These are phyloP conservation scores for Carapus acus DNA, from an alignment of 2,797 vertebrate genomes.

Conservation along the genomic window DNA sequence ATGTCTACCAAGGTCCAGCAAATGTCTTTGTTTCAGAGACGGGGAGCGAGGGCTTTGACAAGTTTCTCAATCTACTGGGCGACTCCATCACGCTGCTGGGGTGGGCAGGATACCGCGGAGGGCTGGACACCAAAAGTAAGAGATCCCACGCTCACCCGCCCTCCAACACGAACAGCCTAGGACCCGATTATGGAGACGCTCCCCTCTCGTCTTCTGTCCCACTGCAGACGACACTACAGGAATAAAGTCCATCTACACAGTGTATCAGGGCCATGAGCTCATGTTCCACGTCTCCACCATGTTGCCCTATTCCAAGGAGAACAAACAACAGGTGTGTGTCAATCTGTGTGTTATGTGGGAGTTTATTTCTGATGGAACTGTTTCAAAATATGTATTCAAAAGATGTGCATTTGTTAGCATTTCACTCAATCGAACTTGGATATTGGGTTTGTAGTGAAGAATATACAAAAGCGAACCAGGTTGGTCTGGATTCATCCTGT, in stretches of 20 bases:
- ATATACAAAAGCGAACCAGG: not conserved
- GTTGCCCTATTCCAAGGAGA: constrained; percentile 98
- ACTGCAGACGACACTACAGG: constrained; percentile 93
- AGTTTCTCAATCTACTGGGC: constrained; percentile 88
- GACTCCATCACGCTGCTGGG: constrained; percentile 88
- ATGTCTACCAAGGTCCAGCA: not conserved
- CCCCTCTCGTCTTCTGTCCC: not conserved
- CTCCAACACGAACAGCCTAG: not conserved
- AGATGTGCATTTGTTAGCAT: not conserved
- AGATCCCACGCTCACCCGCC: not conserved
- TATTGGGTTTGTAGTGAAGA: no score
- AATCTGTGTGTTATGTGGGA: no score
- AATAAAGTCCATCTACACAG: constrained; percentile 90
- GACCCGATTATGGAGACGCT: not conserved
- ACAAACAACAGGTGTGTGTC: constrained; percentile 89
- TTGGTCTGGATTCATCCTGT: not conserved
- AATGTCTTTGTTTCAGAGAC: constrained; percentile 70
- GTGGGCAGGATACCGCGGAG: constrained; percentile 96
- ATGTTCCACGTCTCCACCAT: constrained; percentile 99
- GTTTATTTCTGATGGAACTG: no score
- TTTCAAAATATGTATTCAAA: not conserved
- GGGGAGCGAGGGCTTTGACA: constrained; percentile 91
- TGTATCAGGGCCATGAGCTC: constrained; percentile 98
- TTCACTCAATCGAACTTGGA: no score
- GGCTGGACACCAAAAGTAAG: constrained; percentile 97